Evolutionary conservation across 1,140 invertebrate species (phyloP).

Genomic region (Anastrepha obliqua): DNA sequence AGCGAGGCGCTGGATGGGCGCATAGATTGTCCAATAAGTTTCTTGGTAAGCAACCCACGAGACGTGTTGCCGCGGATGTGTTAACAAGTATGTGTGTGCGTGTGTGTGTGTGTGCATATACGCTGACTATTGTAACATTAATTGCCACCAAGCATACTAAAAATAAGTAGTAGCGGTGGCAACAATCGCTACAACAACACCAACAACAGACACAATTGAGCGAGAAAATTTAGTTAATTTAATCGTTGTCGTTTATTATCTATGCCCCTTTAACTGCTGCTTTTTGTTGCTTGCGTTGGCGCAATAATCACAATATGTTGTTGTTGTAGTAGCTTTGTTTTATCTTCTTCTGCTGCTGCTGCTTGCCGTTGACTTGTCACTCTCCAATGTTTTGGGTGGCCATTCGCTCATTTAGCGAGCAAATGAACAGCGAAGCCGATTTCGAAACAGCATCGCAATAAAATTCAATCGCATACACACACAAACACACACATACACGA

Average conservation of each 20-base stretch:
- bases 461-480: not conserved
- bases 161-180: not conserved
- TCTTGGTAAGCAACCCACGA: not conserved
- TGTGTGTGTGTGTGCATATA: not conserved
- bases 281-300: not conserved
- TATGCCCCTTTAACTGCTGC: not conserved
- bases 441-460: not conserved
- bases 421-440: slow-evolving; percentile 25
- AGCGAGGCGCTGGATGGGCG: not conserved
- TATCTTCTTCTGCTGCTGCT: not conserved
- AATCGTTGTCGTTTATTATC: slow-evolving; percentile 18
- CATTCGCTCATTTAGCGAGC: slow-evolving; percentile 1
- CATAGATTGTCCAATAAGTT: not conserved
- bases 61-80: not conserved
- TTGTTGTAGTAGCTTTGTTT: slow-evolving; percentile 4
- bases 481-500: not conserved
- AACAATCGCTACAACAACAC: not conserved
- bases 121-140: not conserved
- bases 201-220: not conserved
- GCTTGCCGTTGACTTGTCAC: not conserved
- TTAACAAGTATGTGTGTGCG: not conserved
- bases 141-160: not conserved
- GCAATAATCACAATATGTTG: not conserved
- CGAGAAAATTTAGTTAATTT: not conserved
- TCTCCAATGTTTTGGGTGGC: not conserved